These are phyloP conservation scores for Enteromius unitaeniatus DNA, from an alignment of 2,797 vertebrate genomes.

Conservation along the genomic window DNA sequence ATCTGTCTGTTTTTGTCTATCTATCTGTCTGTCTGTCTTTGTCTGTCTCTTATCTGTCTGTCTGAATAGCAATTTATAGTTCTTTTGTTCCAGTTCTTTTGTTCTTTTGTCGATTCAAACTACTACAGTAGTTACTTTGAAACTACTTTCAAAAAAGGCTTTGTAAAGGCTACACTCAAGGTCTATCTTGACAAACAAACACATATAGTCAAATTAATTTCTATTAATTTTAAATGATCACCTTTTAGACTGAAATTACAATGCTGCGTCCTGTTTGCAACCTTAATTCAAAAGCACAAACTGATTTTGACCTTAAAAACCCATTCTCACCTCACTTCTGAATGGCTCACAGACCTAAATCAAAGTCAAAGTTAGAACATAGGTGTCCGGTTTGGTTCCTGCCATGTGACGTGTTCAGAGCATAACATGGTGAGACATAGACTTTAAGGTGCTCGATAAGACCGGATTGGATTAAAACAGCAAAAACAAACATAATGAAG, in stretches of 20 bases:
- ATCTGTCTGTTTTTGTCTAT: background rate
- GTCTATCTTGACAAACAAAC: background rate
- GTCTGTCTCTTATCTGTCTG: background rate
- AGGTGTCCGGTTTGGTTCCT: background rate
- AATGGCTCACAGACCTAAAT: background rate
- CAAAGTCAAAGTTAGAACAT: background rate
- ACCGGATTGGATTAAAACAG: background rate
- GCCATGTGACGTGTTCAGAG: background rate
- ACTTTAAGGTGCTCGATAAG: background rate
- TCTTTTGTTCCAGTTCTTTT: background rate
- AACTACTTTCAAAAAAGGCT: background rate
- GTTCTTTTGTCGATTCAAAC: background rate
- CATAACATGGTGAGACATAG: background rate
- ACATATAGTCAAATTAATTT: background rate
- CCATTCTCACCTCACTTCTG: background rate
- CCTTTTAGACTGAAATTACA: background rate
- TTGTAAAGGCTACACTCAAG: background rate
- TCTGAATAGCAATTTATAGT: background rate
- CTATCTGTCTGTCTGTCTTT: fast-evolving
- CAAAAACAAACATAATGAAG: conserved; percentile 9
- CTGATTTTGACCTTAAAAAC: background rate
- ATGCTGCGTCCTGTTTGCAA: background rate
- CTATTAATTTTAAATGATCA: background rate
- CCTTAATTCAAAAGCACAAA: background rate
- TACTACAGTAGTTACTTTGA: background rate